These are phyloP conservation scores for Zophobas atratus DNA, from an alignment of 1,140 invertebrate species.

Conservation along the genomic window DNA sequence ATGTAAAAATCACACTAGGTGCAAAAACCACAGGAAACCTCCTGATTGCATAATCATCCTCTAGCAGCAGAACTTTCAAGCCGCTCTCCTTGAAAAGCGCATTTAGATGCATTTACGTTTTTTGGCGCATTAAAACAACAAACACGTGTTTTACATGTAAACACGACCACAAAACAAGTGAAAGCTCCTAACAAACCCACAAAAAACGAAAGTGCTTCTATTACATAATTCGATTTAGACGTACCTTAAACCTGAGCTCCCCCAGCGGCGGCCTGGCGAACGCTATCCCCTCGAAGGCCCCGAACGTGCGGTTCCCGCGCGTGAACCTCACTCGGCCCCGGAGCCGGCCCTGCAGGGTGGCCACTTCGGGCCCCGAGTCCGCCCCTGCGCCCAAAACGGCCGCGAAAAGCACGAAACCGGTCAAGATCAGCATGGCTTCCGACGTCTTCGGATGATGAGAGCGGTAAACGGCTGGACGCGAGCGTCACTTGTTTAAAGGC, in stretches of 20 bases:
- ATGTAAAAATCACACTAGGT: slow-evolving; percentile 7
- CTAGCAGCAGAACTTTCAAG: neutral
- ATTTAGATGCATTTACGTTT: neutral
- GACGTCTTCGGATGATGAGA: slow-evolving; percentile 12
- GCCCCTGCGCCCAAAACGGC: slow-evolving; percentile 10
- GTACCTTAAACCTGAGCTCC: slow-evolving; percentile 69
- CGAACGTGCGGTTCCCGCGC: slow-evolving; percentile 69
- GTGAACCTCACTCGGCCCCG: slow-evolving; percentile 55
- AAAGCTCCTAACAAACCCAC: neutral
- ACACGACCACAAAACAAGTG: neutral
- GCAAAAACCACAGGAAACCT: neutral
- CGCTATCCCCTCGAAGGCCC: slow-evolving; percentile 76
- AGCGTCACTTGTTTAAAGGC: slow-evolving; percentile 7
- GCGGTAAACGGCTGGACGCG: neutral
- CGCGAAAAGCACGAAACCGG: slow-evolving; percentile 4
- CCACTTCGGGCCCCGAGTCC: slow-evolving; percentile 38
- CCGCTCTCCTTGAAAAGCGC: slow-evolving; percentile 13
- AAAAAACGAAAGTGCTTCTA: slow-evolving; percentile 27
- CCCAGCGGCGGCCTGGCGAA: slow-evolving; percentile 76
- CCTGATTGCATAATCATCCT: neutral
- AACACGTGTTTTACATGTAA: neutral
- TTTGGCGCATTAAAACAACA: neutral
- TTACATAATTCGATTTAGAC: neutral
- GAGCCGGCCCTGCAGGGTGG: slow-evolving; percentile 52
- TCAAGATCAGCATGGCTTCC: neutral